Evolutionary conservation across 2,888 invertebrate genomes (phyloP).

Genomic region (Drosophila neoperkinsi): DNA sequence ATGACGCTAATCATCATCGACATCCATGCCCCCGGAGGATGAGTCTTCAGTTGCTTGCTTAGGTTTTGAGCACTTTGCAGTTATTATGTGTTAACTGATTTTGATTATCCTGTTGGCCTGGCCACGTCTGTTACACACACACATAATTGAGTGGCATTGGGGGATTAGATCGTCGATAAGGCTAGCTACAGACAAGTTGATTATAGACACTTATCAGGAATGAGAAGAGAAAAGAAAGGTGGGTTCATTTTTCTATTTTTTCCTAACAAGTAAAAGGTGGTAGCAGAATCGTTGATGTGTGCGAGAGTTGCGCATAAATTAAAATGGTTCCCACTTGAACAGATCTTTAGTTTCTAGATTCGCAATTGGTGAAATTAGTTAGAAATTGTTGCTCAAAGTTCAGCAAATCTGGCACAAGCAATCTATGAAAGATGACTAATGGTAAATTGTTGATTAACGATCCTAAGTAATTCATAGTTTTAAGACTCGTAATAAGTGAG

Average conservation of each 20-base stretch:
- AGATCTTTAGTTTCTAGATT: neutral
- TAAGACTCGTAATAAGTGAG: neutral
- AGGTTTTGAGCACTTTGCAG: constrained; percentile 50
- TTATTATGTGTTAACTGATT: constrained; percentile 78
- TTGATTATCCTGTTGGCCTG: constrained; percentile 66
- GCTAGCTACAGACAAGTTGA: constrained; percentile 30
- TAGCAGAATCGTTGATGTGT: neutral
- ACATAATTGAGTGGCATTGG: constrained; percentile 27
- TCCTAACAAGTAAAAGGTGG: constrained; percentile 37
- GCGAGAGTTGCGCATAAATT: neutral
- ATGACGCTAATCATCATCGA: constrained; percentile 62
- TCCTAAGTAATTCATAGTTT: neutral
- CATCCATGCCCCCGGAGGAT: constrained; percentile 56
- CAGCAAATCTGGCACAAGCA: neutral
- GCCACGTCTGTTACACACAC: constrained; percentile 4
- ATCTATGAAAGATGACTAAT: neutral
- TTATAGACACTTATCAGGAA: constrained; percentile 37
- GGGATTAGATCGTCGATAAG: constrained; percentile 18
- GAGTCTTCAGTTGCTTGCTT: constrained; percentile 38
- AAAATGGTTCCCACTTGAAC: neutral
- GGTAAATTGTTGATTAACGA: neutral
- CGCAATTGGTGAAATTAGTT: neutral
- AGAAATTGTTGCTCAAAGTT: neutral
- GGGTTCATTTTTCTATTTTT: neutral
- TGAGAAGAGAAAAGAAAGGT: constrained; percentile 26